These are phyloP conservation scores for roundworm (Caenorhabditis elegans) DNA, from an alignment of 1,140 invertebrate genomes.

Conservation along the genomic window WBcel235 BX284605.5:17734001-17734500, in stretches of 20 bases:
- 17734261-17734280: neutral
- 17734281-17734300: too few relatives aligned
- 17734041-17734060: neutral
- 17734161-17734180: neutral
- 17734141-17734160: neutral
- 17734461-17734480: too few relatives aligned
- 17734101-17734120: neutral
- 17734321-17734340: too few relatives aligned
- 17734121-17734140: neutral
- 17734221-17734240: neutral
- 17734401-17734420: too few relatives aligned
- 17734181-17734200: neutral
- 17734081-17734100: neutral
- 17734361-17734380: too few relatives aligned
- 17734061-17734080: neutral
- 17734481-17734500: too few relatives aligned
- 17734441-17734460: too few relatives aligned
- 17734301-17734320: too few relatives aligned
- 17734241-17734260: neutral
- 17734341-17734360: too few relatives aligned
- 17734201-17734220: neutral
- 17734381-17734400: too few relatives aligned
- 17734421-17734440: too few relatives aligned
- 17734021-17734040: neutral
- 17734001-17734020: neutral